Conservation (phyloP, 2,113 vertebrate species). For the Pseudopipra pipra region DNA sequence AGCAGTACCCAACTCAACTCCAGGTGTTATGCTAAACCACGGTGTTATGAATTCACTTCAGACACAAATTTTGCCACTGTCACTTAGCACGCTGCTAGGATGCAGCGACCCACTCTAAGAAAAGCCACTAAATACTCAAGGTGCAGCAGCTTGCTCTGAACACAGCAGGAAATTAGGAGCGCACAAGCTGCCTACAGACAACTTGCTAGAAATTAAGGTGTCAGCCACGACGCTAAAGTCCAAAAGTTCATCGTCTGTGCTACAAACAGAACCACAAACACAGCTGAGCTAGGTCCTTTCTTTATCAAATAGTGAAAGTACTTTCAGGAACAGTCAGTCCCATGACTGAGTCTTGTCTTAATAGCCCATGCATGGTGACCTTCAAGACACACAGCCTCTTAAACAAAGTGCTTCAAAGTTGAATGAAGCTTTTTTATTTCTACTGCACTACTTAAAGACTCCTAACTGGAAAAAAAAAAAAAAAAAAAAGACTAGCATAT, state of each 20-base stretch:
- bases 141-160: not conserved
- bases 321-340: conserved; percentile 35
- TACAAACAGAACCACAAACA: not conserved
- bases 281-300: conserved; percentile 17
- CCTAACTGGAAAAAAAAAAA: not conserved
- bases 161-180: not conserved
- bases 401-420: conserved; percentile 35
- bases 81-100: not conserved
- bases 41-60: not conserved
- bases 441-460: not conserved
- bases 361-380: conserved; percentile 51
- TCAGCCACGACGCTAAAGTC: not conserved
- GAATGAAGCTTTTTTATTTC: conserved; percentile 41
- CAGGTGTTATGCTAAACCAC: not conserved
- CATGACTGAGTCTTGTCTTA: conserved; percentile 54
- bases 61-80: not conserved
- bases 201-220: not conserved
- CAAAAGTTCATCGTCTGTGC: not conserved
- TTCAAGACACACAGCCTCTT: conserved; percentile 9
- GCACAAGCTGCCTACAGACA: not conserved
- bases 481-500: not conserved
- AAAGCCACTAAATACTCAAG: not conserved
- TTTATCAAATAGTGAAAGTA: conserved; percentile 52
- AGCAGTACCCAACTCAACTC: not conserved
- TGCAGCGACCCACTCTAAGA: not conserved